Base-by-base conservation (phyloP, 1,140 invertebrate genomes). In the Lepidotrigona ventralis region DNA sequence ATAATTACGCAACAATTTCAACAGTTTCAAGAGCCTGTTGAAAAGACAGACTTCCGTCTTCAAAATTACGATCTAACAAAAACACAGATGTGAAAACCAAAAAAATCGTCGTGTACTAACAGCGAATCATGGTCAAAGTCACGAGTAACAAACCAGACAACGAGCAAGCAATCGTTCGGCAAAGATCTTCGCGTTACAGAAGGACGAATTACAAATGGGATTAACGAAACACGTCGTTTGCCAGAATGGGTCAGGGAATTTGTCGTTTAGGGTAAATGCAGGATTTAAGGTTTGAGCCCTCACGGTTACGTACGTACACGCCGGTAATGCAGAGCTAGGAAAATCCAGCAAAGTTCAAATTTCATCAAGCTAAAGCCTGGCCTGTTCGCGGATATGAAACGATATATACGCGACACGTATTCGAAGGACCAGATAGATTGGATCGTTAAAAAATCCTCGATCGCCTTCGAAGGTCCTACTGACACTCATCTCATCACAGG, bases 321-420 rank as follows among this genome's bases (percentile, higher is more conserved):
- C 29, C 58, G 1, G 39, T 26, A 72, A 33, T 46, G 39, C 39
- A 46, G 39, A 46, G 39, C 39, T 9, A 46, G 0, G 83, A 33
- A 83, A 84, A 89, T 89, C 84, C 74, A 66, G 66, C 54, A 26
- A 75, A 79, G 84, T 88, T 85, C 74, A 74, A 87, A 89, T 89
- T 89, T 89, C 87, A 88, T 89, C 86, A 86, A 88, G 72, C 72
- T 39, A 58, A 46, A 46, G 6, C 84, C 83, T 73, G 46, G 66
- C 63, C 64, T 56, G 69, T 83, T 77, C 51, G 72, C 66, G 60
- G 76, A 23, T 46, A 33, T 83, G 85, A 85, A 73, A 70, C 60
- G 75, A 79, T 75, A 70, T 53, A 56, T 53, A 68, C 63, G 60
- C 26, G n/a, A 26, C 68, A 46, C 51, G 68, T 60, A n/a, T 1